Conservation (phyloP, 2,113 vertebrate species). For the Boulengeromyrus knoepffleri region DNA sequence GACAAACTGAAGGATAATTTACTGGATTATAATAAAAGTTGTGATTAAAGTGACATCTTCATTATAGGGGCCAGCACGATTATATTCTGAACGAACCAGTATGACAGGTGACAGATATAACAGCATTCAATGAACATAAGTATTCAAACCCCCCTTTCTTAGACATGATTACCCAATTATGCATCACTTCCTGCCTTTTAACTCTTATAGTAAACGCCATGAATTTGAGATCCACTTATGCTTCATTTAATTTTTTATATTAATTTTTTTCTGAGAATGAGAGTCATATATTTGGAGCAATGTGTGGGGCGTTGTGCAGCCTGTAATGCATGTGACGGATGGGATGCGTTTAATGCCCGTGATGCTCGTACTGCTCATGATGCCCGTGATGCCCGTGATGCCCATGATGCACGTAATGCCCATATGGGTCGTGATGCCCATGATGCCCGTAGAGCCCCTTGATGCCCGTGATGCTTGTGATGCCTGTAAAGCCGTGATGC, state of each 20-base stretch:
- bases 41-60: background rate
- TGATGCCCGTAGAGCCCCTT: too few species aligned
- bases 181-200: background rate
- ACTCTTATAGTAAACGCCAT: too few species aligned
- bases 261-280: background rate
- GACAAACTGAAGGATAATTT: background rate
- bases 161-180: background rate
- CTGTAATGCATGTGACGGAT: background rate
- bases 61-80: background rate
- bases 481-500: too few species aligned
- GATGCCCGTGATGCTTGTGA: too few species aligned
- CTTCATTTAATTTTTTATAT: background rate
- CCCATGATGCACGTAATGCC: background rate
- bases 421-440: too few species aligned
- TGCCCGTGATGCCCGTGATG: background rate
- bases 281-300: background rate
- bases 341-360: background rate
- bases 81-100: background rate
- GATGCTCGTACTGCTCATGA: accelerated
- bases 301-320: background rate
- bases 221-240: background rate
- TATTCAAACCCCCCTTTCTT: background rate
- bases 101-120: background rate
- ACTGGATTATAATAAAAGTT: background rate
- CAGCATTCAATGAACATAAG: background rate